Evolutionary conservation across 2,888 invertebrate species (phyloP), one percentile per base, ranked within the genome.

Genomic region (Xanthorhoe spadicearia): DNA sequence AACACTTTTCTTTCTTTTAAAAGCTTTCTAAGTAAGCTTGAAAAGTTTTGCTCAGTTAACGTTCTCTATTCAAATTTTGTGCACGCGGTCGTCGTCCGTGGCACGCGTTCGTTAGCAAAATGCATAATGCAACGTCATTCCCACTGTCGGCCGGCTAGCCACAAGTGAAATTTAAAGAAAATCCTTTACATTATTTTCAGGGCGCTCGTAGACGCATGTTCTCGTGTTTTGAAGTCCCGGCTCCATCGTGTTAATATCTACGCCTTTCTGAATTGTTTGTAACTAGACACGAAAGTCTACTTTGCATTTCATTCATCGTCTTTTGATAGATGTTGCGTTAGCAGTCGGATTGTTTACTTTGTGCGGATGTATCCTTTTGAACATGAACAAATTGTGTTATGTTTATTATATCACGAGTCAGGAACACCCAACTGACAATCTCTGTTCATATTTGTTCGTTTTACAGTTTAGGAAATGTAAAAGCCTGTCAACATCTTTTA

Each of bases 101-200:
- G 85, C 82, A 86, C 83, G 84, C 85, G 89, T 89, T 90, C 90
- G 90, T 90, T 90, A 90, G 87, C 74, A 72, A 86, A 87, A 90
- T 90, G 89, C 89, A 90, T 90, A 85, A 90, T 90, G 89, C 90
- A 90, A 85, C 83, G 79, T 84, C 83, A 84, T 84, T 79, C 78
- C 72, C 69, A 68, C 74, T 74, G 77, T 72, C 74, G 66, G 69
- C 77, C 69, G 72, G 75, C 74, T 73, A 78, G 79, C 78, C 79
- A 81, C 83, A 84, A 85, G 84, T 83, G 81, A 84, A 82, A 83
- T 81, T 83, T 82, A 76, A 83, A 85, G 82, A 83, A 83, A 83
- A 80, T 77, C 72, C 71, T 55, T 64, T 61, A 63, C 59, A 65
- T 62, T 74, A 72, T 75, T 73, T 71, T 54, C 17, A 61, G 59